Conservation (phyloP, 2,113 vertebrate genomes). For the Apus apus region DNA sequence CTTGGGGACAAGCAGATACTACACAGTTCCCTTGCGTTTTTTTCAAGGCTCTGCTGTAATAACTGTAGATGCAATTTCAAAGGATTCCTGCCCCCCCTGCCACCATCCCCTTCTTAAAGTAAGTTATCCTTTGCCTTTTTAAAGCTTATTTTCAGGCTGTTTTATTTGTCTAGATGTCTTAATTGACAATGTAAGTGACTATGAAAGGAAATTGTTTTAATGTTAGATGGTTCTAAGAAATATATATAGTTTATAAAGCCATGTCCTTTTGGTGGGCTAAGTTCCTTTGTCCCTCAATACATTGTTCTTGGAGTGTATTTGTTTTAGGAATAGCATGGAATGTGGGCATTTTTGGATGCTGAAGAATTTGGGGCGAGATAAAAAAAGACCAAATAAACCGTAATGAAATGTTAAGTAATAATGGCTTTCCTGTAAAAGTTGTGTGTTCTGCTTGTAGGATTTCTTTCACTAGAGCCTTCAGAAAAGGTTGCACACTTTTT, state of each 20-base stretch:
- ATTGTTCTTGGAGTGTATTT: neutral
- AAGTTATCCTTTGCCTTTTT: neutral
- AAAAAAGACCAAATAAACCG: neutral
- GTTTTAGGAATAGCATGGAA: neutral
- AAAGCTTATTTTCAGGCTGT: neutral
- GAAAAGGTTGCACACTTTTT: neutral
- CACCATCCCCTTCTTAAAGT: neutral
- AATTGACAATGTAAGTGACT: neutral
- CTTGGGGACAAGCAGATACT: neutral
- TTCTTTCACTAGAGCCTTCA: neutral
- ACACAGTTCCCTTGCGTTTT: neutral
- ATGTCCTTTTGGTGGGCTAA: neutral
- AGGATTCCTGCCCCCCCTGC: fast-evolving
- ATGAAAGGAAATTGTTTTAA: neutral
- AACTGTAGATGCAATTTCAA: neutral
- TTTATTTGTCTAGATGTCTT: neutral
- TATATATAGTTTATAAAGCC: neutral
- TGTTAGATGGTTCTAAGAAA: neutral
- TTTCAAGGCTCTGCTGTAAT: neutral
- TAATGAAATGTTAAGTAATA: neutral
- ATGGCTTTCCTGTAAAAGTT: neutral
- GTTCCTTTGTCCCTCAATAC: neutral
- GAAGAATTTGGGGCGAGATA: neutral
- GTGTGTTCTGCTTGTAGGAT: neutral
- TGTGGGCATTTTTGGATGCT: neutral